Percentiles rank a stretch among this genome's conserved stretches.
Conservation (phyloP, 2,113 vertebrate genomes). For the Nothocercus julius region DNA sequence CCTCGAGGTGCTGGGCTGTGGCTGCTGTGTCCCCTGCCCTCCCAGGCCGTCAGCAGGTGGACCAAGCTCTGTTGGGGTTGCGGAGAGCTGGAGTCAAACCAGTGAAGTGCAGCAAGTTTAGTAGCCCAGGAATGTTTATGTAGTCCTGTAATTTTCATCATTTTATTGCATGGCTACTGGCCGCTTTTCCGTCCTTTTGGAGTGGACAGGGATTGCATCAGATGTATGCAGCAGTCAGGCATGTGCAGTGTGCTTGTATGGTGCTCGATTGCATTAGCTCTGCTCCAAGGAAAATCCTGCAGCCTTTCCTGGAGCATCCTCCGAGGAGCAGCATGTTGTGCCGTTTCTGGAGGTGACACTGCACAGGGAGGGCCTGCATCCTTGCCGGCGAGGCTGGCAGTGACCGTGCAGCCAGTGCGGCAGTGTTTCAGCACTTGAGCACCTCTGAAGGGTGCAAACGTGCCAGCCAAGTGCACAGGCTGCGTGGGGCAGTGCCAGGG, state of each 20-base stretch:
- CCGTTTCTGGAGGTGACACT: background rate
- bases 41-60: background rate
- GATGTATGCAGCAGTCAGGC: background rate
- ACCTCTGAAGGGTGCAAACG: background rate
- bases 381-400: background rate
- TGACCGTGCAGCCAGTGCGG: background rate
- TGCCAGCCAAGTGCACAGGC: background rate
- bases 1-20: background rate
- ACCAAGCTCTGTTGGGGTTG: background rate
- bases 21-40: background rate
- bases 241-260: accelerated
- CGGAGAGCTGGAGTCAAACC: background rate
- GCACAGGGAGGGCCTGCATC: background rate
- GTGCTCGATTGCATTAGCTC: background rate
- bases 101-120: background rate
- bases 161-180: background rate
- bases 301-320: background rate
- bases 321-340: background rate
- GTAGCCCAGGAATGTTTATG: background rate
- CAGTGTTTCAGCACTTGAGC: background rate
- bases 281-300: background rate
- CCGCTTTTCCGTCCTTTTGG: background rate
- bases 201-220: background rate
- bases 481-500: background rate
- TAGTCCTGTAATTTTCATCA: background rate